These are phyloP conservation scores for Chanos chanos DNA, from an alignment of 2,797 vertebrate species.

Conservation along the genomic window DNA sequence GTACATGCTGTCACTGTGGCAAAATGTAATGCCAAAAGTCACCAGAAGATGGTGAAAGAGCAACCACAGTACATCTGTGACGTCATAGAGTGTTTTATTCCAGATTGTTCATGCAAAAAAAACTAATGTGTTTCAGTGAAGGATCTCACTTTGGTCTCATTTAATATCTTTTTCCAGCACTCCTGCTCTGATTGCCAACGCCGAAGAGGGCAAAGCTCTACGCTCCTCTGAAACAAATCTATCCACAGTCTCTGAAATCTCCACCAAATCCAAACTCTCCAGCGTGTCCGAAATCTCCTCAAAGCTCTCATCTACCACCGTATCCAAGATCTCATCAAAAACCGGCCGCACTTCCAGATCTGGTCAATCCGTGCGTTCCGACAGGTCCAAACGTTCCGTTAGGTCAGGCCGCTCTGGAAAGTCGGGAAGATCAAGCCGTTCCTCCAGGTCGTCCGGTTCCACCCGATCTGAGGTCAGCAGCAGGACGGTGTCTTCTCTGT, in stretches of 20 bases:
- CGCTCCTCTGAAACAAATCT: slow-evolving; percentile 44
- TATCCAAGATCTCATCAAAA: slow-evolving; percentile 50
- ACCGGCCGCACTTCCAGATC: slow-evolving; percentile 37
- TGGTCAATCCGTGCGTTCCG: slow-evolving; percentile 10
- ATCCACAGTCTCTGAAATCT: slow-evolving; percentile 50
- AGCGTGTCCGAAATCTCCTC: slow-evolving; percentile 58
- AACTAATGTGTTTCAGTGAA: not conserved
- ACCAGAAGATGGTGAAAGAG: too few relatives aligned
- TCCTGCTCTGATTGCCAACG: not conserved
- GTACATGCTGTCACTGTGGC: too few relatives aligned
- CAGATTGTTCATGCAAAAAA: too few relatives aligned
- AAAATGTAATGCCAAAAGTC: too few relatives aligned
- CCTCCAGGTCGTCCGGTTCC: slow-evolving; percentile 10
- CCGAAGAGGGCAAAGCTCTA: not conserved
- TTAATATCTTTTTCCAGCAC: slow-evolving; percentile 17
- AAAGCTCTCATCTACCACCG: slow-evolving; percentile 44
- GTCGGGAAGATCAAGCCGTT: slow-evolving; percentile 10
- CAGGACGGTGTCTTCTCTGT: slow-evolving; percentile 41
- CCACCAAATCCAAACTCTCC: slow-evolving; percentile 55
- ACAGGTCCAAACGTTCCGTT: not conserved
- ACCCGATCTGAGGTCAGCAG: slow-evolving; percentile 29
- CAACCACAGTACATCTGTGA: too few relatives aligned
- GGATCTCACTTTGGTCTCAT: not conserved
- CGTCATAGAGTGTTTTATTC: too few relatives aligned
- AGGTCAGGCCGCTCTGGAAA: not conserved